These are phyloP conservation scores for Notocelia uddmanniana DNA, from an alignment of 2,888 invertebrate genomes.

Conservation along the genomic window DNA sequence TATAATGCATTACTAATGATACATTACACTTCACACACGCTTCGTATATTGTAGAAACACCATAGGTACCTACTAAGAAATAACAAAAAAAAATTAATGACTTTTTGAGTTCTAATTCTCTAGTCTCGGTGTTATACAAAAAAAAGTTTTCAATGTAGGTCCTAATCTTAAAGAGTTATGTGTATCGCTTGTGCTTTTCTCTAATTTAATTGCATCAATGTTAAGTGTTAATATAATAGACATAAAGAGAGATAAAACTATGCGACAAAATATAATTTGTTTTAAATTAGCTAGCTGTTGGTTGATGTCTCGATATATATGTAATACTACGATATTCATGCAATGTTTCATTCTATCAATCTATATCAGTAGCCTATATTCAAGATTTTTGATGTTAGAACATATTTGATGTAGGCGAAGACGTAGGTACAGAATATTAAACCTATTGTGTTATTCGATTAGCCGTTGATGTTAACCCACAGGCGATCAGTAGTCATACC, in stretches of 20 bases:
- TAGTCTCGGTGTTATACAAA: neutral
- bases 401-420: constrained; percentile 26
- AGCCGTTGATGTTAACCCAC: constrained; percentile 57
- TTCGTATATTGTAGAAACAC: neutral
- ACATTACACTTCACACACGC: constrained; percentile 3
- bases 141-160: too few relatives aligned
- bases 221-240: constrained; percentile 5
- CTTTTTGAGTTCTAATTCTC: neutral
- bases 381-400: constrained; percentile 38
- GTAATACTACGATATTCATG: too few relatives aligned
- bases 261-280: constrained; percentile 3
- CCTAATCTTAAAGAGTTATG: neutral
- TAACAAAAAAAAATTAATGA: neutral
- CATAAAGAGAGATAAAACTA: neutral
- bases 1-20: neutral
- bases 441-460: constrained; percentile 34
- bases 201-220: neutral
- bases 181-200: neutral
- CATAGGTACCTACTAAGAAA: neutral
- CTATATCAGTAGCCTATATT: constrained; percentile 27
- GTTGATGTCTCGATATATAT: constrained; percentile 25
- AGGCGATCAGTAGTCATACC: constrained; percentile 77
- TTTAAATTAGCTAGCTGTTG: constrained; percentile 28
- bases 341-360: constrained; percentile 27
- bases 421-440: constrained; percentile 19